Percentiles rank a stretch among this genome's conserved stretches.
phyloP scores from a whole-genome alignment of 2,113 vertebrate genomes.

The Oreochromis spilurus region DNA sequence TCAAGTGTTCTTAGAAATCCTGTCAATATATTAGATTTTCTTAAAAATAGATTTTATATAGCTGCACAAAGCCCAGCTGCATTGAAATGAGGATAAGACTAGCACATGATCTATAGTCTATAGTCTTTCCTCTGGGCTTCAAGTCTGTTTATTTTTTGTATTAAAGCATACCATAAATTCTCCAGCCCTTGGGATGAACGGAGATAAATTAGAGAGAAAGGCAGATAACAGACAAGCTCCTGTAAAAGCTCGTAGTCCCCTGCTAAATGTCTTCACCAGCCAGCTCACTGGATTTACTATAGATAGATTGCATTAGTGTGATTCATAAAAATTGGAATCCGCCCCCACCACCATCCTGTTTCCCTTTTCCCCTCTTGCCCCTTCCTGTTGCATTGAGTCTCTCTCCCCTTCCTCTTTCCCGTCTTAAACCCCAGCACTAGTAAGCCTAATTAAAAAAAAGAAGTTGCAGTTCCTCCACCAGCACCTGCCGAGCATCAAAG shows the following conservation, averaged over 20 bases:
- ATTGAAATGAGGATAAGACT: not conserved
- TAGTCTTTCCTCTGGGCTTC: not conserved
- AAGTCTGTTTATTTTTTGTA: not conserved
- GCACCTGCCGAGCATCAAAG: conserved; percentile 17
- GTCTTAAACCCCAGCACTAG: not conserved
- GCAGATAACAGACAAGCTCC: conserved; percentile 15
- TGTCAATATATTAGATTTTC: not conserved
- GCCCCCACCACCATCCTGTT: not conserved
- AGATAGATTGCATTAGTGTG: conserved; percentile 26
- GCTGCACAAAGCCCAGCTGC: not conserved
- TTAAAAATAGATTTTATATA: fast-evolving
- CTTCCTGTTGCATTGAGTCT: not conserved
- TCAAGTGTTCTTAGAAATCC: not conserved
- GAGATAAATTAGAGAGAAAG: not conserved
- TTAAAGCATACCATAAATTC: not conserved
- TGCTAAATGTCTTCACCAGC: conserved; percentile 6
- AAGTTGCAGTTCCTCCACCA: conserved; percentile 27
- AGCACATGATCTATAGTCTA: not conserved
- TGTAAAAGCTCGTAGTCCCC: not conserved
- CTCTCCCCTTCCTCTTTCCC: not conserved
- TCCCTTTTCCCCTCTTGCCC: not conserved
- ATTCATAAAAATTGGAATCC: conserved; percentile 47
- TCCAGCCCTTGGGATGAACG: not conserved
- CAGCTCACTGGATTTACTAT: conserved; percentile 40
- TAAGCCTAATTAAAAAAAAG: conserved; percentile 59